Conservation (phyloP, 2,888 invertebrate genomes). For the Eumacrocentrus americanus region DNA sequence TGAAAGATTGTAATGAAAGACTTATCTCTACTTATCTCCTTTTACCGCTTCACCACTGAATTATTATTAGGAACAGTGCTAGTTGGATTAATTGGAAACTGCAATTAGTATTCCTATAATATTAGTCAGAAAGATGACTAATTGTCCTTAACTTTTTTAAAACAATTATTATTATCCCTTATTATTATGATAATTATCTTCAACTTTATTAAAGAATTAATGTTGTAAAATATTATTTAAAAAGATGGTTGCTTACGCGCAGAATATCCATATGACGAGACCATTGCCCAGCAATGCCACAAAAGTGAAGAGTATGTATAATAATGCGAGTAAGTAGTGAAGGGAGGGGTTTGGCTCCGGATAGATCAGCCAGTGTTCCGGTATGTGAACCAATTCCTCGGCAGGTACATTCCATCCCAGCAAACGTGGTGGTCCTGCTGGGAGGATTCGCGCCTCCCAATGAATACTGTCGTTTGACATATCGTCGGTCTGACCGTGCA, state of each 20-base stretch:
- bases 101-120: background rate
- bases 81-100: no score
- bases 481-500: constrained; percentile 44
- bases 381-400: constrained; percentile 75
- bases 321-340: constrained; percentile 78
- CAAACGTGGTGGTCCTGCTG: constrained; percentile 62
- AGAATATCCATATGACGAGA: constrained; percentile 83
- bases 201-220: no score
- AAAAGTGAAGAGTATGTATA: constrained; percentile 78
- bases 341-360: constrained; percentile 82
- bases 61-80: no score
- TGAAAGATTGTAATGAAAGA: no score
- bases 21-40: no score
- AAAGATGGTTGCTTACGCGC: constrained; percentile 68
- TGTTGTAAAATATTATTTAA: no score
- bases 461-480: constrained; percentile 53
- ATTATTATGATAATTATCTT: no score
- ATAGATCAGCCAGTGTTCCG: constrained; percentile 77
- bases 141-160: no score
- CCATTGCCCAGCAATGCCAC: constrained; percentile 81
- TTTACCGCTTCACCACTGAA: no score
- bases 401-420: constrained; percentile 80
- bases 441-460: constrained; percentile 55
- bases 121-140: background rate
- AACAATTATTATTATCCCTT: no score